A percentile compares a stretch with the other conserved stretches of the same genome.
Evolutionary conservation across 2,888 invertebrate genomes (phyloP).

Genomic region (Lagria hirta): DNA sequence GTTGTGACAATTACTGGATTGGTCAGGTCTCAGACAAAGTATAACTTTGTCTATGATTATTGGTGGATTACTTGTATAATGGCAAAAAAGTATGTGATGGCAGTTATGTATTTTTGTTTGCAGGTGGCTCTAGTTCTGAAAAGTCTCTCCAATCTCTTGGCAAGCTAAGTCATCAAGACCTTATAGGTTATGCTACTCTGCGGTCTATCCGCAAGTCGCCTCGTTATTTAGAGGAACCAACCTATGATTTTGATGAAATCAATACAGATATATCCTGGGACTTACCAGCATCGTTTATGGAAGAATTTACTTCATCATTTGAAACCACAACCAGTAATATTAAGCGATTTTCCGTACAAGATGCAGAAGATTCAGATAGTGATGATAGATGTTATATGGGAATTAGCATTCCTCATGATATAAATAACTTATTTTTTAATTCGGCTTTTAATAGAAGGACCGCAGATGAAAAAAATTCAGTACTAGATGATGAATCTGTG

Average conservation of each 20-base stretch:
- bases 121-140: conserved; percentile 58
- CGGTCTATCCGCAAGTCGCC: conserved; percentile 61
- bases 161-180: conserved; percentile 71
- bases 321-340: conserved; percentile 44
- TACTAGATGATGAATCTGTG: conserved; percentile 12
- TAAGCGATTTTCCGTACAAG: conserved; percentile 44
- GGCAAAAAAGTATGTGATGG: background rate
- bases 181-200: conserved; percentile 74
- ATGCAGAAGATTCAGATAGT: conserved; percentile 24
- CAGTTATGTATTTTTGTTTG: conserved; percentile 20
- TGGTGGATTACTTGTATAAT: background rate
- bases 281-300: conserved; percentile 28
- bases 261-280: conserved; percentile 30
- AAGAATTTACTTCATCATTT: conserved; percentile 30
- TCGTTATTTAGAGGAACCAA: conserved; percentile 22
- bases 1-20: no score
- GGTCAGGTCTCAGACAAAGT: no score
- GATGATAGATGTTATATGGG: conserved; percentile 66
- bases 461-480: conserved; percentile 11
- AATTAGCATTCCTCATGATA: conserved; percentile 69
- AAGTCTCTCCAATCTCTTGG: conserved; percentile 58
- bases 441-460: conserved; percentile 19
- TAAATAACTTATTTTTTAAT: conserved; percentile 63
- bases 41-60: no score
- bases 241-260: conserved; percentile 26